These are phyloP conservation scores for Seira musarum DNA, from an alignment of 2,888 invertebrate genomes.

Conservation along the genomic window DNA sequence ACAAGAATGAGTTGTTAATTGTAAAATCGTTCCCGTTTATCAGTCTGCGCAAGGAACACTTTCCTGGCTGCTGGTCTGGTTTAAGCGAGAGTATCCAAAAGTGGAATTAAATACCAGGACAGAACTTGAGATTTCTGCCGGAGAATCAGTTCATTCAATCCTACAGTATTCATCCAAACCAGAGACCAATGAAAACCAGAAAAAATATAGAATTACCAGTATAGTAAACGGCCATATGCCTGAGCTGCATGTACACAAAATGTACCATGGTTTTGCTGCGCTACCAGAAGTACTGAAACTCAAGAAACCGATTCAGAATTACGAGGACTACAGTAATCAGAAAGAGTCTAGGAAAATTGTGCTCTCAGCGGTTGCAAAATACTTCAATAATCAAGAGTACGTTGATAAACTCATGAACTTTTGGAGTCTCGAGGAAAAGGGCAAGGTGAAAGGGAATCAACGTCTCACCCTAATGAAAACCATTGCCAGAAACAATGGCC, in stretches of 20 bases:
- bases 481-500: conserved; percentile 67
- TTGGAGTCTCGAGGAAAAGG: conserved; percentile 86
- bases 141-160: conserved; percentile 66
- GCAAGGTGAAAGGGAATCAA: conserved; percentile 63
- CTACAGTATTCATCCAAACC: conserved; percentile 65
- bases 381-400: conserved; percentile 80
- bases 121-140: conserved; percentile 63
- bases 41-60: conserved; percentile 65
- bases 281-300: conserved; percentile 59
- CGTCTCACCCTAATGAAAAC: conserved; percentile 58
- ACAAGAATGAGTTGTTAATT: not conserved
- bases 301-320: conserved; percentile 61
- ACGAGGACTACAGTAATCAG: conserved; percentile 69
- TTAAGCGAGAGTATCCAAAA: conserved; percentile 64
- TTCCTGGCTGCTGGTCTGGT: conserved; percentile 64
- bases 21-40: not conserved
- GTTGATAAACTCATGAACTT: conserved; percentile 81
- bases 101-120: conserved; percentile 59
- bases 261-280: conserved; percentile 65
- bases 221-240: conserved; percentile 37
- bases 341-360: conserved; percentile 70
- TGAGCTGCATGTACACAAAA: conserved; percentile 66
- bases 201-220: conserved; percentile 36
- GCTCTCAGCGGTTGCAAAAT: conserved; percentile 74
- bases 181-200: conserved; percentile 21